Base-by-base conservation (phyloP, 2,888 invertebrate genomes). In the Stenichneumon culpator region DNA sequence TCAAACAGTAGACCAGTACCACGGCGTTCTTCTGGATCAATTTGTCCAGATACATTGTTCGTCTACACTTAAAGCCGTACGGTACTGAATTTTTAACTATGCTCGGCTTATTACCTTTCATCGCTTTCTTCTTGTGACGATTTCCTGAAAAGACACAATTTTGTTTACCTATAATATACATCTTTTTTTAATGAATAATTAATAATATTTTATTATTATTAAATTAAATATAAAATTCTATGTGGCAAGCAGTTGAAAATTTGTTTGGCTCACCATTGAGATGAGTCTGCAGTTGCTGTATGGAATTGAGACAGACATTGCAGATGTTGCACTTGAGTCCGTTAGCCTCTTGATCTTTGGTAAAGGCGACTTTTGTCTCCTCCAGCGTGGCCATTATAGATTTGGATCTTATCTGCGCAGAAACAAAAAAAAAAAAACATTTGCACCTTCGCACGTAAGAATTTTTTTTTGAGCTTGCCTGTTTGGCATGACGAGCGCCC, bases 231-330 rank as follows among this genome's bases (percentile, higher is more conserved):
- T 69, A 47, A 68, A 22, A 70, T 52, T 16, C 81, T 60, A 22
- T 25, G 25, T 3, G 11, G 39, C 5, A 4, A 19, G 7, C 16
- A 22, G 19, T 50, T 52, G 16, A 57, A 14, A 11, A 60, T 44
- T 44, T 19, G 2, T 14, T 14, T 44, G n/a, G 19, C 16, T 25
- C 92, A 93, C 94, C 94, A 87, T 93, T 94, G 44, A 94, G 89
- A 89, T 94, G 94, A 87, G 94, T 94, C 88, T 94, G 94, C 7
- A 95, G 92, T 86, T 95, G 95, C 69, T 94, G 93, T 80, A 94
- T 94, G 2, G 95, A 95, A 88, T 95, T 95, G 32, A 95, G 92
- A 82, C 93, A 93, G 57, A 95, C 94, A 87, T 93, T 94, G 89
- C 95, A 95, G 14, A 94, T 93, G 82, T 94, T 94, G 87, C 95